These are phyloP conservation scores for Drosophila subobscura DNA, from an alignment of 1,140 invertebrate species.

Conservation along the genomic window DNA sequence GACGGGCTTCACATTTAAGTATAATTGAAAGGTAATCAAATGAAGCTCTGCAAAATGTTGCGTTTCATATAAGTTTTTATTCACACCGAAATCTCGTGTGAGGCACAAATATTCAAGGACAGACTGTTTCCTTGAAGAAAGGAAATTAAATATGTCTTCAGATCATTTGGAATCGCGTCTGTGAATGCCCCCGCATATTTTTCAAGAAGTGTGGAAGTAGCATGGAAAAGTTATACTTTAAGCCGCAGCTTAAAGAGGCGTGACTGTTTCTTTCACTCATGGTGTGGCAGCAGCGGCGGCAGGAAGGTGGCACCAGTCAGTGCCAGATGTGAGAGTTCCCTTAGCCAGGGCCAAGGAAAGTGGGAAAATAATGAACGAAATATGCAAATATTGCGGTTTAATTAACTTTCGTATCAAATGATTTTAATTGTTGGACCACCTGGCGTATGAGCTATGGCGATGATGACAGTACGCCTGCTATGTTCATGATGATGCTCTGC, in stretches of 20 bases:
- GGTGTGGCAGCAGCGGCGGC: neutral
- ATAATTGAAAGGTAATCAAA: too few species aligned
- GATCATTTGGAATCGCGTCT: too few species aligned
- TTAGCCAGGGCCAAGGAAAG: conserved; percentile 12
- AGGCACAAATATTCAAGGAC: too few species aligned
- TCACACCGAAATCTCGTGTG: too few species aligned
- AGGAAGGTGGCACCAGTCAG: conserved; percentile 18
- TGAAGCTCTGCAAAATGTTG: too few species aligned
- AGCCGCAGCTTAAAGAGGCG: conserved; percentile 25
- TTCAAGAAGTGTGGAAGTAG: too few species aligned
- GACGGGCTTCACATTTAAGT: too few species aligned
- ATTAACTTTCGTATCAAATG: conserved; percentile 64
- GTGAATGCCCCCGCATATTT: too few species aligned
- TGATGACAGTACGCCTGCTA: conserved; percentile 8
- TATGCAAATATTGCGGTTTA: conserved; percentile 81
- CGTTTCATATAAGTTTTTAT: too few species aligned
- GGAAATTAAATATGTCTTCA: too few species aligned
- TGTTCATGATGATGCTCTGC: neutral
- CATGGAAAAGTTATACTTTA: too few species aligned
- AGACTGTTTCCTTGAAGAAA: too few species aligned
- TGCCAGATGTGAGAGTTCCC: conserved; percentile 22
- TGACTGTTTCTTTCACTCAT: conserved; percentile 48
- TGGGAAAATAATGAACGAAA: conserved; percentile 52
- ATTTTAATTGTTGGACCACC: conserved; percentile 66
- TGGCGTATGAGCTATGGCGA: conserved; percentile 63